These are phyloP conservation scores for Nebria salina DNA, from an alignment of 2,888 invertebrate species.

Conservation along the genomic window DNA sequence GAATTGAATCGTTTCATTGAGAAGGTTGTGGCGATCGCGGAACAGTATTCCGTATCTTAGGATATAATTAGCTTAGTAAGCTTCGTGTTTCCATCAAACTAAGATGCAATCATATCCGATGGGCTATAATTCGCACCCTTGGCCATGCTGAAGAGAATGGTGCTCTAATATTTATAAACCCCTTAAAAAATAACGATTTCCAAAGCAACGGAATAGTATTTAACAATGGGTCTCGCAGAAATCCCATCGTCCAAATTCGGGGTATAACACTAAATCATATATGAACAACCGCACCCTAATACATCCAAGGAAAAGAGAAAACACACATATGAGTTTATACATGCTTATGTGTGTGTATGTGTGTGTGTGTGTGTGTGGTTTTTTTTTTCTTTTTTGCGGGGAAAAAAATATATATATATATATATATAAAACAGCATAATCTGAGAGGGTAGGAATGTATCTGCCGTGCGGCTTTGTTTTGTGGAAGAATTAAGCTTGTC, in stretches of 20 bases:
- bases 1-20: too few relatives aligned
- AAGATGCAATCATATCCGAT: background rate
- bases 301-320: background rate
- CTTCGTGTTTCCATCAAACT: background rate
- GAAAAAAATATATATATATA: constrained; percentile 47
- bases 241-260: constrained; percentile 26
- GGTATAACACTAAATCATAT: constrained; percentile 45
- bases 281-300: constrained; percentile 22
- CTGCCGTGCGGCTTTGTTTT: constrained; percentile 59
- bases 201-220: constrained; percentile 30
- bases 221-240: constrained; percentile 35
- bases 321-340: constrained; percentile 5
- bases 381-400: constrained; percentile 52
- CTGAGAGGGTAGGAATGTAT: constrained; percentile 60
- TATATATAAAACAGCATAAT: constrained; percentile 59
- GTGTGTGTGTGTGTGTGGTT: constrained; percentile 29
- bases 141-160: background rate
- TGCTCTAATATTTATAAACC: constrained; percentile 44
- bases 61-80: background rate
- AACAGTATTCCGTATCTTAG: background rate
- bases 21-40: too few relatives aligned
- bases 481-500: constrained; percentile 61
- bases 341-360: constrained; percentile 20
- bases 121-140: background rate
- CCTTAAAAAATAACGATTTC: constrained; percentile 45